Conservation (phyloP, 2,888 invertebrate species). For the Odontothrips loti region DNA sequence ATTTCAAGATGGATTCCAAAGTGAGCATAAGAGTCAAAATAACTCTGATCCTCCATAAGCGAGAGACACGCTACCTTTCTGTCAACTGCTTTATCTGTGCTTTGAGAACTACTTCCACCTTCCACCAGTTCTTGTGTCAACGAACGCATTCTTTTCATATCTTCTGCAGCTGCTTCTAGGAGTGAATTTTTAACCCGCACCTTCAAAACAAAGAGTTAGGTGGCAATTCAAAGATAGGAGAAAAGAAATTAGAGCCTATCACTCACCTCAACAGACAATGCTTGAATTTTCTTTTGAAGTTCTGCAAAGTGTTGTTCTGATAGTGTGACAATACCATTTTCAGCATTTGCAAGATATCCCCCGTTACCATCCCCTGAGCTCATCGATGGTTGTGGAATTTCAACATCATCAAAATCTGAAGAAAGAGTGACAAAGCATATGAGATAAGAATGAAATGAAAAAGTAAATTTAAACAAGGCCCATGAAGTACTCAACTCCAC, state of each 20-base stretch:
- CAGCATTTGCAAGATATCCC: slow-evolving; percentile 56
- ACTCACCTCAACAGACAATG: slow-evolving; percentile 52
- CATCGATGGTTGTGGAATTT: slow-evolving; percentile 47
- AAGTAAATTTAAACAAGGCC: background rate
- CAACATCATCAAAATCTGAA: slow-evolving; percentile 52
- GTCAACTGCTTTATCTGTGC: background rate
- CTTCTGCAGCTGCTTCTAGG: slow-evolving; percentile 38
- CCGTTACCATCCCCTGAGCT: slow-evolving; percentile 45
- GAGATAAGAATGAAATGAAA: background rate
- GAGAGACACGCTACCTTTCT: slow-evolving; percentile 50
- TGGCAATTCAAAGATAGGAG: slow-evolving; percentile 25
- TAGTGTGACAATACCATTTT: slow-evolving; percentile 58
- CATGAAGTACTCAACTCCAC: no score
- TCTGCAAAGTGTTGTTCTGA: slow-evolving; percentile 59
- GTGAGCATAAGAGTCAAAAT: slow-evolving; percentile 52
- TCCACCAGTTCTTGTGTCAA: slow-evolving; percentile 44
- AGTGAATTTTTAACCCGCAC: slow-evolving; percentile 33
- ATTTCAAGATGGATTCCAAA: slow-evolving; percentile 79
- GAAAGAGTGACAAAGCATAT: slow-evolving; percentile 14
- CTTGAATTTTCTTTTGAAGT: slow-evolving; percentile 57
- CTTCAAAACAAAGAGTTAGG: slow-evolving; percentile 30
- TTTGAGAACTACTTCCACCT: background rate
- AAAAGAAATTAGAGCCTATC: background rate
- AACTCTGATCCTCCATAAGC: slow-evolving; percentile 61
- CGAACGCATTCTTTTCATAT: slow-evolving; percentile 44